Conservation (phyloP, 2,113 vertebrate species). For the Sardina pilchardus region DNA sequence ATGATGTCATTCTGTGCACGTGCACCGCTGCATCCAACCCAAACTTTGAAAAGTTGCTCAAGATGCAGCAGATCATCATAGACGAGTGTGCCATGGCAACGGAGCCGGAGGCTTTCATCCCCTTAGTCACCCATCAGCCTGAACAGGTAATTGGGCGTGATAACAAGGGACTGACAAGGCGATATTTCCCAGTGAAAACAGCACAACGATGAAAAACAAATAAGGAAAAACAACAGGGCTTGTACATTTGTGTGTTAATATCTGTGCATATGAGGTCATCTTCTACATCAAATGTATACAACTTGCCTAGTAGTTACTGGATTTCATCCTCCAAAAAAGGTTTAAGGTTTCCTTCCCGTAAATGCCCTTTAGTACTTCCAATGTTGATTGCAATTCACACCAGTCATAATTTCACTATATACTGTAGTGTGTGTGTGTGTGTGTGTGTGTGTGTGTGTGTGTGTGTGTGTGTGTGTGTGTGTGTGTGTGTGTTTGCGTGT, state of each 20-base stretch:
- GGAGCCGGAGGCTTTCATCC: slow-evolving; percentile 81
- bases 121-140: slow-evolving; percentile 66
- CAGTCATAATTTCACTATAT: too few species aligned
- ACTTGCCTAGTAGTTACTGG: too few species aligned
- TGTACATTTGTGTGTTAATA: neutral
- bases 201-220: neutral
- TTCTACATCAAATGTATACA: too few species aligned
- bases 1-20: slow-evolving; percentile 77
- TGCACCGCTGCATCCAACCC: slow-evolving; percentile 55
- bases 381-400: too few species aligned
- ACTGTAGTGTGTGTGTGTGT: too few species aligned
- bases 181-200: neutral
- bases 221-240: neutral
- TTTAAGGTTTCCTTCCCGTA: too few species aligned
- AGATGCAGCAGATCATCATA: slow-evolving; percentile 71
- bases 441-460: too few species aligned
- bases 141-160: slow-evolving; percentile 65
- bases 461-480: too few species aligned
- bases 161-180: neutral
- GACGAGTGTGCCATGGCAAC: slow-evolving; percentile 85
- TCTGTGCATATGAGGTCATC: neutral
- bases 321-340: too few species aligned
- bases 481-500: too few species aligned
- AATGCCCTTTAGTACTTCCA: too few species aligned
- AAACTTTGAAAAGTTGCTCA: slow-evolving; percentile 56